phyloP scores from a whole-genome alignment of 2,888 invertebrate species.

The Hypselothyrea guttata region DNA sequence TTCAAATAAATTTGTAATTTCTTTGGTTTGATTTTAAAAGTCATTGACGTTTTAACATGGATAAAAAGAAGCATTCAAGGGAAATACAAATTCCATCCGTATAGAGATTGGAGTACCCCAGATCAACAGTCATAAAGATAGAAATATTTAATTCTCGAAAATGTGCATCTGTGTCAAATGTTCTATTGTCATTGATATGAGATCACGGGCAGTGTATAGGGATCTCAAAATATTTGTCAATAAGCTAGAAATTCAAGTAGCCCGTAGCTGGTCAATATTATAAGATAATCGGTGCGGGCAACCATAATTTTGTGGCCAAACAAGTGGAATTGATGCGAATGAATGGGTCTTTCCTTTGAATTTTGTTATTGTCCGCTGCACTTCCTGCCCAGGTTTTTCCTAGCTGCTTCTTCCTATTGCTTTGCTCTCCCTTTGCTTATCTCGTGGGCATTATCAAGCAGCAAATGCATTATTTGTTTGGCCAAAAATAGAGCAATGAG shows the following conservation, averaged over 20 bases:
- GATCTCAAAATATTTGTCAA: slow-evolving; percentile 43
- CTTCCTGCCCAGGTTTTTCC: slow-evolving; percentile 42
- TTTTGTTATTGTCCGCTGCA: slow-evolving; percentile 25
- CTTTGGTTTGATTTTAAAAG: no score
- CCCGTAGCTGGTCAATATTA: slow-evolving; percentile 45
- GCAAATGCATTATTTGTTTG: slow-evolving; percentile 44
- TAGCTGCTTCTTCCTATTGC: not conserved
- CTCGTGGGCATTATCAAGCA: slow-evolving; percentile 44
- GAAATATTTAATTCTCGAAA: no score
- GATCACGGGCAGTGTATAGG: not conserved
- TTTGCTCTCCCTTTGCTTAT: slow-evolving; percentile 22
- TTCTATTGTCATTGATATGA: slow-evolving; percentile 5
- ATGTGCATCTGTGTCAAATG: slow-evolving; percentile 8
- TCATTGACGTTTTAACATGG: no score
- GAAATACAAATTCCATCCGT: no score
- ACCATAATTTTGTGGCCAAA: slow-evolving; percentile 66
- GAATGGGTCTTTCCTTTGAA: not conserved
- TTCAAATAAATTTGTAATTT: no score
- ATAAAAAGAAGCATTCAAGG: no score
- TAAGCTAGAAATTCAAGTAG: slow-evolving; percentile 56
- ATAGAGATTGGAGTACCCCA: no score
- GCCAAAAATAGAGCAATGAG: slow-evolving; percentile 61
- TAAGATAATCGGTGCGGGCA: slow-evolving; percentile 53
- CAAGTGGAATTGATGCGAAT: slow-evolving; percentile 62
- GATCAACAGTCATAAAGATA: no score